These are phyloP conservation scores for Laspeyria flexula DNA, from an alignment of 2,888 invertebrate genomes.

Conservation along the genomic window DNA sequence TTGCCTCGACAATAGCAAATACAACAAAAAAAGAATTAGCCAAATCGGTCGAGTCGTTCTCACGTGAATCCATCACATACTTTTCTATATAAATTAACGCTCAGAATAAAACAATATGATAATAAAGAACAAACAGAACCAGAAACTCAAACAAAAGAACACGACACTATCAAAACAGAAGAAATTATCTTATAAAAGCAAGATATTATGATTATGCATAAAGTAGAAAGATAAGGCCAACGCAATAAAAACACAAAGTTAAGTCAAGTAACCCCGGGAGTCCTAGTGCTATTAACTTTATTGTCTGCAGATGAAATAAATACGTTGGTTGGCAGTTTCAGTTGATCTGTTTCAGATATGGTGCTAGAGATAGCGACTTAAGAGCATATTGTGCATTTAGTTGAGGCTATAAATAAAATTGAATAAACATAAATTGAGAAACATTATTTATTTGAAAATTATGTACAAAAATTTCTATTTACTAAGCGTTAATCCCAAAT, in stretches of 20 bases:
- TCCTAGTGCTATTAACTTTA: conserved; percentile 46
- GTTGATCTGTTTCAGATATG: conserved; percentile 44
- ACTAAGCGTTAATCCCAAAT: too few species aligned
- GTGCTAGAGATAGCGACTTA: conserved; percentile 33
- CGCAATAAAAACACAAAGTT: conserved; percentile 28
- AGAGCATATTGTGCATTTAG: not conserved
- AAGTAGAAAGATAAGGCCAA: conserved; percentile 33
- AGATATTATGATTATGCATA: conserved; percentile 30
- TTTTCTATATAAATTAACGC: too few species aligned
- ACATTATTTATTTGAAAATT: too few species aligned
- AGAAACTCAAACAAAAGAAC: not conserved
- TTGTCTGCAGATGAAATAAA: conserved; percentile 46
- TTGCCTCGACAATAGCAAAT: too few species aligned
- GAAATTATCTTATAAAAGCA: conserved; percentile 1
- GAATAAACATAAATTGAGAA: not conserved
- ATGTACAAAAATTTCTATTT: too few species aligned
- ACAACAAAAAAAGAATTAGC: too few species aligned
- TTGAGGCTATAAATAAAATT: not conserved
- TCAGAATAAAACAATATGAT: not conserved
- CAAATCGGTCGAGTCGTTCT: too few species aligned
- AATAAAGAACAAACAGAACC: not conserved
- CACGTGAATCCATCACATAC: too few species aligned
- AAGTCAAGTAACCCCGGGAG: conserved; percentile 38
- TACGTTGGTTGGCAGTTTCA: conserved; percentile 40
- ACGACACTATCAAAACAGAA: not conserved